Evolutionary conservation across 2,797 vertebrate species (phyloP), one percentile per base, ranked within the genome.

Genomic region (Hippoglossus hippoglossus): DNA sequence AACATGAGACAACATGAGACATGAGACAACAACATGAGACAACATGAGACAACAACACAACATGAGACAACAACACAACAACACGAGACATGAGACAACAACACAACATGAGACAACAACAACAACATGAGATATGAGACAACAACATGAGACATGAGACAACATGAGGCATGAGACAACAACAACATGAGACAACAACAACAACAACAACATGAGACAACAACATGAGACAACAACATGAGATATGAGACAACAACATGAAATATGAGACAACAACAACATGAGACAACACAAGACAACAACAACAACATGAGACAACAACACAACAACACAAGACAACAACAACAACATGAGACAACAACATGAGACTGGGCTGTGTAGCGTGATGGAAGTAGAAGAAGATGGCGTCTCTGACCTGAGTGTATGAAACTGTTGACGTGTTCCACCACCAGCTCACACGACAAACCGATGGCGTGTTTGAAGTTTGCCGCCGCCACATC

Each of bases 391-490:
- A 5, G 12, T 2, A 41, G 36, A 41, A 16, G 41, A 44, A 5
- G 12, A 44, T 6, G 44, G 5, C 16, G 44, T 4, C 36, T 39
- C 53, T 56, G 79, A 98, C 98, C 98, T 86, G 97, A 97, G 85
- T 98, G 96, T 34, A 97, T 97, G 82, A 98, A 99, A 65, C 94
- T 97, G 84, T 97, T 96, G 78, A 99, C 93, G 59, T 99, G 98
- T 64, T 99, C 98, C 89, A 99, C 97, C 75, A 98, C 98, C 46
- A 99, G 95, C 89, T 99, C 98, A 52, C 97, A 99, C 41, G 95
- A 97, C 71, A 99, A 92, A n/a, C 98, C 98, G 19, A 99, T 98
- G 70, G 98, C 98, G 3, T 99, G 98, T 79, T 98, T 99, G 91
- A 99, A 99, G 91, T 99, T 99, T 0, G 96, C 96, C 0, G 97